A percentile compares a stretch with the other conserved stretches of the same genome.
Evolutionary conservation across 1,140 invertebrate species (phyloP).

Genomic region (Neoseiulus cucumeris): DNA sequence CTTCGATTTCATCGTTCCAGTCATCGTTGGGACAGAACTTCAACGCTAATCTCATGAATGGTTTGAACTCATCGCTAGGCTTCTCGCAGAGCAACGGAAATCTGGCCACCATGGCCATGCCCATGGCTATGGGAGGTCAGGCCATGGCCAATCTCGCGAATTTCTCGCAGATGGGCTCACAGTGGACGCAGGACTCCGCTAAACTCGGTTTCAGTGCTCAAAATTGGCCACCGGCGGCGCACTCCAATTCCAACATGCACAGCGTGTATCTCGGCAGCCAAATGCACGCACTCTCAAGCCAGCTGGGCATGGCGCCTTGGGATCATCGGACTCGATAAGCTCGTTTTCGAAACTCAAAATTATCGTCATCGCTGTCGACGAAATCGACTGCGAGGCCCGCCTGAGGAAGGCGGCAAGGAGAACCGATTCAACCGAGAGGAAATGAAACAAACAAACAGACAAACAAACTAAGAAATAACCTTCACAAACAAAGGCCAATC

Average conservation of each 20-base stretch:
- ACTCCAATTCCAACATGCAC: slow-evolving; percentile 7
- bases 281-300: not conserved
- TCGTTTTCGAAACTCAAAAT: not conserved
- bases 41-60: slow-evolving; percentile 8
- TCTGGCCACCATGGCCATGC: not conserved
- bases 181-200: not conserved
- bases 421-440: no score
- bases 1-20: slow-evolving; percentile 6
- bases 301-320: not conserved
- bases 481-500: not conserved
- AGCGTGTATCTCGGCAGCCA: not conserved
- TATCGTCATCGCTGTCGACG: not conserved
- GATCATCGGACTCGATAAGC: slow-evolving; percentile 5
- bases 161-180: not conserved
- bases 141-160: slow-evolving; percentile 8
- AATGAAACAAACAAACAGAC: no score
- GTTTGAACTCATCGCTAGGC: not conserved
- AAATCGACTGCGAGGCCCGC: not conserved
- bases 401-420: not conserved
- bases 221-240: slow-evolving; percentile 7
- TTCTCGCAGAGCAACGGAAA: slow-evolving; percentile 5
- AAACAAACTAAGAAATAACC: not conserved
- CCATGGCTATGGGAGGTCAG: not conserved
- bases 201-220: slow-evolving; percentile 7
- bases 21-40: not conserved